Evolutionary conservation across 2,113 vertebrate species (phyloP).

Genomic region (Pavo muticus): DNA sequence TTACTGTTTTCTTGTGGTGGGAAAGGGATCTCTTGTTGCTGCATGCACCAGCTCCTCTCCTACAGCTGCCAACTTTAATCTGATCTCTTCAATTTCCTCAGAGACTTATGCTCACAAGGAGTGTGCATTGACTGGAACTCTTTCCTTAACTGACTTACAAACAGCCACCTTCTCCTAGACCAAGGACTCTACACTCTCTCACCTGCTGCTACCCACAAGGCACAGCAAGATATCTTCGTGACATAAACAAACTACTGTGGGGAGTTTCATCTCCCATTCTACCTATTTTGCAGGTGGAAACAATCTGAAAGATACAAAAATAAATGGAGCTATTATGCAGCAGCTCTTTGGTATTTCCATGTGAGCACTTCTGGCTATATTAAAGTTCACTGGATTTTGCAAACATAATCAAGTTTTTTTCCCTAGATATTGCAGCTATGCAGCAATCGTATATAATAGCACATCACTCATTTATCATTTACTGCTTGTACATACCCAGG

Average conservation of each 20-base stretch:
- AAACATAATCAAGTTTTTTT: constrained; percentile 41
- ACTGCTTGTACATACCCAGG: not conserved
- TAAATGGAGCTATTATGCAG: constrained; percentile 24
- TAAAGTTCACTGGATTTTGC: constrained; percentile 59
- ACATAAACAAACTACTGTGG: constrained; percentile 36
- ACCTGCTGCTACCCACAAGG: not conserved
- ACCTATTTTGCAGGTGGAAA: not conserved
- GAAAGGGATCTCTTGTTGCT: not conserved
- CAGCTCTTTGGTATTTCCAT: constrained; percentile 1
- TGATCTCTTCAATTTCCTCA: not conserved
- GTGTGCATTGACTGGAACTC: not conserved
- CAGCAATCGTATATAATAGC: not conserved
- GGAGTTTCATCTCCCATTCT: not conserved
- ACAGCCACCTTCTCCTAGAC: not conserved
- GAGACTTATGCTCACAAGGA: not conserved
- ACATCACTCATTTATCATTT: constrained; percentile 27
- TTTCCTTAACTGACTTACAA: not conserved
- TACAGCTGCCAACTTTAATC: not conserved
- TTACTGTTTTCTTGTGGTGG: not conserved
- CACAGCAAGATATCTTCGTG: not conserved
- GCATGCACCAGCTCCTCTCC: not conserved
- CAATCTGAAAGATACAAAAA: constrained; percentile 15
- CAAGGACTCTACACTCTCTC: not conserved
- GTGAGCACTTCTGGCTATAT: constrained; percentile 10
- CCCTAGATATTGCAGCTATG: constrained; percentile 2